Percentiles rank a stretch among this genome's conserved stretches.
Conservation (phyloP, 2,113 vertebrate genomes). For the Laticauda colubrina region DNA sequence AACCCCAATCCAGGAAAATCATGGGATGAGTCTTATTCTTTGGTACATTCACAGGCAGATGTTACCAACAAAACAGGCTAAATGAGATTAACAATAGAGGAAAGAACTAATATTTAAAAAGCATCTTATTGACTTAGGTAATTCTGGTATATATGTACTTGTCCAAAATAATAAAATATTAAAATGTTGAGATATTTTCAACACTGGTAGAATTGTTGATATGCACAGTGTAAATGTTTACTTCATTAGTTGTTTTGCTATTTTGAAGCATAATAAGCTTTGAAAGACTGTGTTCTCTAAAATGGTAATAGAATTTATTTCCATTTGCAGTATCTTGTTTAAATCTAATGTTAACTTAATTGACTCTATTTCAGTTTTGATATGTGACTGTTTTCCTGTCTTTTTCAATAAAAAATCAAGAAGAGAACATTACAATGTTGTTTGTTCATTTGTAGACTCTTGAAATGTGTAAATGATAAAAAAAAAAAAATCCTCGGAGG, state of each 20-base stretch:
- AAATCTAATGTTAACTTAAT: conserved; percentile 45
- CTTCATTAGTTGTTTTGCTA: conserved; percentile 40
- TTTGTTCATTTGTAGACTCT: conserved; percentile 50
- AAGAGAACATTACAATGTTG: conserved; percentile 58
- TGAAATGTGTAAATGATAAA: conserved; percentile 57
- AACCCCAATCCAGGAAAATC: background rate
- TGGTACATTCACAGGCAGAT: background rate
- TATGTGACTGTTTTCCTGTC: conserved; percentile 44
- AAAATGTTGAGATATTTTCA: conserved; percentile 29
- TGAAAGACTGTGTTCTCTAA: conserved; percentile 42
- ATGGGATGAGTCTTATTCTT: background rate
- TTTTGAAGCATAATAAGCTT: conserved; percentile 27
- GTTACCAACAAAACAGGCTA: background rate
- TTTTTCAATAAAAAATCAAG: conserved; percentile 50
- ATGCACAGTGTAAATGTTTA: conserved; percentile 34
- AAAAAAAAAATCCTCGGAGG: conserved; percentile 45
- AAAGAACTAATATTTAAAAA: background rate
- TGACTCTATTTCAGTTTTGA: conserved; percentile 57
- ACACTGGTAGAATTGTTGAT: conserved; percentile 25
- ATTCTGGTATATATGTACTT: conserved; percentile 5
- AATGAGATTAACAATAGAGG: background rate
- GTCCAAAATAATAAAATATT: conserved; percentile 32
- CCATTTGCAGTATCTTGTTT: conserved; percentile 40
- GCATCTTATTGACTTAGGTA: background rate
- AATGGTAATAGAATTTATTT: conserved; percentile 33